Evolutionary conservation across 2,888 invertebrate genomes (phyloP).

Genomic region (Bedellia somnulentella): DNA sequence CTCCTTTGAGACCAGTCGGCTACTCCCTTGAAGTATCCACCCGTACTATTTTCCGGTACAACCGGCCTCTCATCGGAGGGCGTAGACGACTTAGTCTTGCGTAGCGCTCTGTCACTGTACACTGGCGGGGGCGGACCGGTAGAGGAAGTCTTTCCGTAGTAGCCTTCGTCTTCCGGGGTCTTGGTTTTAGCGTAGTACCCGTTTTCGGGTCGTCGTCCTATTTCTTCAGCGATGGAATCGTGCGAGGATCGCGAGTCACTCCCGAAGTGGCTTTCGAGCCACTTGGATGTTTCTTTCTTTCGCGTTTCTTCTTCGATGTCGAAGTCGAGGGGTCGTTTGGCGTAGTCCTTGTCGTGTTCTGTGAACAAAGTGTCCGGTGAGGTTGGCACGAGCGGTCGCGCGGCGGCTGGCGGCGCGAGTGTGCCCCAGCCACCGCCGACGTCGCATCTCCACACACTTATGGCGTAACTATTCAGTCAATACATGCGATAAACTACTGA

Average conservation of each 20-base stretch:
- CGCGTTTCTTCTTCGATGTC: constrained; percentile 88
- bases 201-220: constrained; percentile 64
- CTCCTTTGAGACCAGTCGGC: constrained; percentile 78
- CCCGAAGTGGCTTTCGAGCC: constrained; percentile 90
- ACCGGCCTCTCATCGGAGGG: constrained; percentile 52
- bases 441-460: constrained; percentile 22
- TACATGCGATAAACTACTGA: constrained; percentile 52
- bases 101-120: constrained; percentile 46
- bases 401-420: constrained; percentile 27
- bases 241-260: constrained; percentile 80
- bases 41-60: constrained; percentile 42
- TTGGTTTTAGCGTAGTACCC: constrained; percentile 77
- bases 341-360: constrained; percentile 73
- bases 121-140: constrained; percentile 44
- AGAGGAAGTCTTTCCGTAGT: constrained; percentile 42
- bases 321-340: constrained; percentile 79
- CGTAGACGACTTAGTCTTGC: constrained; percentile 56
- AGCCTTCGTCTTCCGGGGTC: constrained; percentile 43
- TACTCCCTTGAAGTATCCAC: constrained; percentile 72
- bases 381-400: constrained; percentile 12
- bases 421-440: constrained; percentile 18
- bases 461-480: constrained; percentile 52
- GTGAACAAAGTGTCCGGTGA: constrained; percentile 46
- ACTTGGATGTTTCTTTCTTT: constrained; percentile 87
- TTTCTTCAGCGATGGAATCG: constrained; percentile 68